Percentiles rank a stretch among this genome's conserved stretches.
phyloP scores from a whole-genome alignment of 1,140 invertebrate genomes.

The Papilio xuthus region DNA sequence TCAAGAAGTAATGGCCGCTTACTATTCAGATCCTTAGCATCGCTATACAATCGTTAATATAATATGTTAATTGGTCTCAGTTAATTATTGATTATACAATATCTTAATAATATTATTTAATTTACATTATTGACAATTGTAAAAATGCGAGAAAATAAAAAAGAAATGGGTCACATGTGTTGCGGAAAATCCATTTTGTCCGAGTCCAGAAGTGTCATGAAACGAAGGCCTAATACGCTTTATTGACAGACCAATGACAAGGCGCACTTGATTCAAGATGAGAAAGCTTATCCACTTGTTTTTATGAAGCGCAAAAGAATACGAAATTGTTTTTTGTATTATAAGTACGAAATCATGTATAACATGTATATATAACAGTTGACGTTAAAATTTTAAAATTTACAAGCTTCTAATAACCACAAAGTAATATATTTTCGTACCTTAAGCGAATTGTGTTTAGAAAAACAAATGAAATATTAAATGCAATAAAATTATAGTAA shows the following conservation, averaged over 20 bases:
- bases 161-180: conserved; percentile 10
- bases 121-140: neutral
- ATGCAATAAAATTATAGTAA: no score
- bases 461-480: no score
- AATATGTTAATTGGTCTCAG: no score
- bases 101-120: no score
- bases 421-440: neutral
- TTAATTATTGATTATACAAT: neutral
- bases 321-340: neutral
- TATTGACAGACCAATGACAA: conserved; percentile 26
- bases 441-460: neutral
- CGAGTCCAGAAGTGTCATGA: neutral
- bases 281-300: neutral
- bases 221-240: neutral
- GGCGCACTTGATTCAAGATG: conserved; percentile 14
- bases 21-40: no score
- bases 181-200: neutral
- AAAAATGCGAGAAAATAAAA: neutral
- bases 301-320: neutral
- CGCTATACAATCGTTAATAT: no score
- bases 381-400: no score
- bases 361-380: no score
- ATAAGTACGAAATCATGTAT: no score
- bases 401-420: neutral
- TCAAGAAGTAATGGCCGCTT: no score